Evolutionary conservation across 2,888 invertebrate species (phyloP).

Genomic region (Tupiocoris notatus): DNA sequence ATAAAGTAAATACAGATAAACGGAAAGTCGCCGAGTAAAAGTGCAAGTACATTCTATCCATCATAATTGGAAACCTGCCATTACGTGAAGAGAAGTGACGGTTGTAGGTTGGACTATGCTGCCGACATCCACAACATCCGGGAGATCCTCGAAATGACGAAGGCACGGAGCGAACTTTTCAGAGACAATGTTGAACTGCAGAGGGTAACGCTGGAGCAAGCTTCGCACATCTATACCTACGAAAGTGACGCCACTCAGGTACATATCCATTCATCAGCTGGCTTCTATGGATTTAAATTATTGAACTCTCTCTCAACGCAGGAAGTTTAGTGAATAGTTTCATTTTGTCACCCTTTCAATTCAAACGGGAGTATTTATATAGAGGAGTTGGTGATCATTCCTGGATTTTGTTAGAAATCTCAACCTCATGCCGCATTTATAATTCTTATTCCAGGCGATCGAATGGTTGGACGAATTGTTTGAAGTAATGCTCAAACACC

Average conservation of each 20-base stretch:
- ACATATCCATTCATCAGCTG: no score
- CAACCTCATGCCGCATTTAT: no score
- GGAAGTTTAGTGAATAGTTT: no score
- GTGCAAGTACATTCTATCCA: no score
- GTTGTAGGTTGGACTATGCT: constrained; percentile 62
- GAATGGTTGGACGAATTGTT: constrained; percentile 75
- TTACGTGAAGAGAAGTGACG: constrained; percentile 31
- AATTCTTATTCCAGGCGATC: constrained; percentile 54
- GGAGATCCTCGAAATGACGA: constrained; percentile 68
- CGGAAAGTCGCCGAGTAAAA: no score
- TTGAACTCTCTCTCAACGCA: no score
- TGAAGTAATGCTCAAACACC: constrained; percentile 66
- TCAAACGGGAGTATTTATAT: no score
- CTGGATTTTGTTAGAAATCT: no score
- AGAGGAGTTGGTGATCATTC: no score
- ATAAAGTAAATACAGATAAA: no score
- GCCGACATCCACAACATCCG: constrained; percentile 71
- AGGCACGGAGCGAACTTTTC: constrained; percentile 68
- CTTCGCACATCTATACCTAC: constrained; percentile 70
- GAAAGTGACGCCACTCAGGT: constrained; percentile 73
- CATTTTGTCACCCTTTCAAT: no score
- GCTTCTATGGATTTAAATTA: no score
- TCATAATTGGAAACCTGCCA: neutral
- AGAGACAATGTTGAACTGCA: constrained; percentile 74
- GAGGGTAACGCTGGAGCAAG: constrained; percentile 74